These are phyloP conservation scores for Tiaroga cobitis DNA, from an alignment of 2,797 vertebrate species.

Conservation along the genomic window DNA sequence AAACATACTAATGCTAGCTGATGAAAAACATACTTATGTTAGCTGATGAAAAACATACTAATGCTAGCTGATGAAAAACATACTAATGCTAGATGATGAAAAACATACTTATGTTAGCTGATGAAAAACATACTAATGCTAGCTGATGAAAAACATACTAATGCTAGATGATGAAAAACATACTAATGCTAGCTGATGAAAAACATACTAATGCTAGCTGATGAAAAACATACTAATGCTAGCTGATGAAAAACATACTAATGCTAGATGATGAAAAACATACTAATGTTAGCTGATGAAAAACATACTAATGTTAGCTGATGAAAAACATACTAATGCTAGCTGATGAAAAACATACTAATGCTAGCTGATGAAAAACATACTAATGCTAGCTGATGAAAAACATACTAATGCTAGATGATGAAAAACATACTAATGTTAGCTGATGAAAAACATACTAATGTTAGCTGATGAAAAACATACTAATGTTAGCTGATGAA, in stretches of 20 bases:
- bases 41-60: not conserved
- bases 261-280: not conserved
- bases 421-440: not conserved
- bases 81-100: not conserved
- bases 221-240: not conserved
- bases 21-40: not conserved
- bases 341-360: not conserved
- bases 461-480: not conserved
- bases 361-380: too few relatives aligned
- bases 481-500: not conserved
- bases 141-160: too few relatives aligned
- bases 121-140: not conserved
- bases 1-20: not conserved
- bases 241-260: not conserved
- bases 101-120: not conserved
- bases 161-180: not conserved
- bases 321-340: not conserved
- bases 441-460: too few relatives aligned
- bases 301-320: not conserved
- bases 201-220: too few relatives aligned
- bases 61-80: too few relatives aligned
- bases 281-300: too few relatives aligned
- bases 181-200: not conserved
- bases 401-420: not conserved
- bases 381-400: not conserved